Evolutionary conservation across 2,113 vertebrate genomes (phyloP), one percentile per base, ranked within the genome.

Genomic region (Pollachius pollachius): DNA sequence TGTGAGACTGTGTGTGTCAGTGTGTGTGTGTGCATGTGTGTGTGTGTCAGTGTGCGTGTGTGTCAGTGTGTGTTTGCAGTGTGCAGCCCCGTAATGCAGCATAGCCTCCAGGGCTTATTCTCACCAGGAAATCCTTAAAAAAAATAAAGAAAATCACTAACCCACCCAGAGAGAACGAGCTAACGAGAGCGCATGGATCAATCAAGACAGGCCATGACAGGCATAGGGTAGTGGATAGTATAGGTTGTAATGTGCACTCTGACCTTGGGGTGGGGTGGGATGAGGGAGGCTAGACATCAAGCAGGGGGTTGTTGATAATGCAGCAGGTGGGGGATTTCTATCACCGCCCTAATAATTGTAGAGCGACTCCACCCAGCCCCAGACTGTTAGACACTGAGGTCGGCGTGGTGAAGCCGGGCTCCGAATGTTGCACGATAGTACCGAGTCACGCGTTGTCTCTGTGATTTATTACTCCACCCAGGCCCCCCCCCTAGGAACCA

Each of bases 321-420:
- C 62, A 74, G 69, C 58, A 58, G 70, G 73, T 68, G 52, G 58
- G 54, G 17, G 52, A 63, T 60, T 23, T 70, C 71, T 2, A 2
- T 59, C 76, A 77, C 67, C 23, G 27, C 61, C 37, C 60, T 54
- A 54, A 21, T 79, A 73, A 84, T 76, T 54, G 61, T 82, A 72
- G 30, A 5, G 30, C 30, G 30, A 34, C 30, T 34, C 30, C 30
- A 34, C 30, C 77, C 60, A 63, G 21, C 18, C 60, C 23, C 54
- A 62, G 18, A 48, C 59, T 69, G 19, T 62, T 60, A 80, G 79
- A 60, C 25, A 67, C 62, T 15, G 58, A 81, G 67, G 67, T 81
- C 77, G 77, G 27, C 23, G 0, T 4, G 9, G 19, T 63, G 56
- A n/a, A 54, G 67, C 8, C 63, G 62, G 70, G 56, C 65, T 34